Evolutionary conservation across 2,797 vertebrate species (phyloP).

Genomic region (Pseudomugil gertrudae): DNA sequence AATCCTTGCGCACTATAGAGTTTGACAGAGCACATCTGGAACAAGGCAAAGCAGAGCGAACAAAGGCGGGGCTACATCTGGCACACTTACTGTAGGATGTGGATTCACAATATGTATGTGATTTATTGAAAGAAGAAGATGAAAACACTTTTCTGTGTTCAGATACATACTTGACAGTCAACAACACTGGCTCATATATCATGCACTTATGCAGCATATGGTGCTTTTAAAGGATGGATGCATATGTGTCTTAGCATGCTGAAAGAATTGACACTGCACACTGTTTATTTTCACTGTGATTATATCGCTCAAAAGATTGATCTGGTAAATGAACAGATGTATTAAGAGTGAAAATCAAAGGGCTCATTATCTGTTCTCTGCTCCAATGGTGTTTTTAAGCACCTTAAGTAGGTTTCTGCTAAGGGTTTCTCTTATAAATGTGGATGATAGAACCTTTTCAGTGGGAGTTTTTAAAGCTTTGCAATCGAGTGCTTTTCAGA

Average conservation of each 20-base stretch:
- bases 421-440: conserved; percentile 22
- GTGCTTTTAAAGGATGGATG: conserved; percentile 8
- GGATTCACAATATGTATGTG: conserved; percentile 16
- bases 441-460: conserved; percentile 52
- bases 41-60: conserved; percentile 51
- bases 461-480: conserved; percentile 37
- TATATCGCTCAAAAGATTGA: conserved; percentile 9
- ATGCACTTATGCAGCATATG: conserved; percentile 1
- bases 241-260: conserved; percentile 8
- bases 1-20: conserved; percentile 32
- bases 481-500: conserved; percentile 50
- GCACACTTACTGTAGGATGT: conserved; percentile 40
- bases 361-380: conserved; percentile 20
- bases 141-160: conserved; percentile 20
- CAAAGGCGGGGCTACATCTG: conserved; percentile 49
- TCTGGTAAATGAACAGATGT: conserved; percentile 10
- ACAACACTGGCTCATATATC: conserved; percentile 11
- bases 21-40: conserved; percentile 72
- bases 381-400: conserved; percentile 27
- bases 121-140: conserved; percentile 56
- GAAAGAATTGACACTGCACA: conserved; percentile 16
- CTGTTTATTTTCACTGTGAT: conserved; percentile 6
- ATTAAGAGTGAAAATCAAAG: conserved; percentile 47
- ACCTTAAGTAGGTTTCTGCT: conserved; percentile 37
- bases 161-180: conserved; percentile 23